Evolutionary conservation across 30 jellyfish, hydroid and myxozoan species (phyloP), one percentile per base, ranked within the genome.

Genomic region (Cassiopea andromeda): DNA sequence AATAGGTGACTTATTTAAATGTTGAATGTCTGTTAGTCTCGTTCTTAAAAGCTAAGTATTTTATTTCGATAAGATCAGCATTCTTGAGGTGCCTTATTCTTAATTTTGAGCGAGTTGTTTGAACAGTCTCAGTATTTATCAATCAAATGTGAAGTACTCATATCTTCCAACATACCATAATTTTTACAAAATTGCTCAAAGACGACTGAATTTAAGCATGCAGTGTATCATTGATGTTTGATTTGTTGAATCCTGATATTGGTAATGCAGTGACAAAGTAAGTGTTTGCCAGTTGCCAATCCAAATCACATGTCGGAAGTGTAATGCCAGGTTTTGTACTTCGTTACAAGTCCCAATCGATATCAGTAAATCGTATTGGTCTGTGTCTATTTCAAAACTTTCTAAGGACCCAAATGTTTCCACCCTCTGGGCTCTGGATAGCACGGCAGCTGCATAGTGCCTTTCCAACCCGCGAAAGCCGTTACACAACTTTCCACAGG

Each of bases 371-470:
- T 2, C 75, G 15, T 66, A 2, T 19, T 66, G 45, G 14, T 19
- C 75, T 6, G 75, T 66, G 15, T 66, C 75, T 66, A 19, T 66
- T 2, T 66, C 75, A 14, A 3, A 19, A 66, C 15, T 54, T 10
- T 3, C 19, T 6, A 16, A 6, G 15, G 43, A 14, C 75, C 0
- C 75, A 14, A 4, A 66, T 66, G 75, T 66, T 66, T 27, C 15
- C 75, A 16, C 15, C 27, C 4, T 19, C 75, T 66, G 15, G 75
- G 75, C 75, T 14, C 27, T 19, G 8, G 75, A 66, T 66, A 19
- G 15, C 75, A 66, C 27, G 75, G 45, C 75, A 66, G 45, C 75
- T 66, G 75, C 75, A 15, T 66, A 19, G 75, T 19, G 75, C 75
- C 43, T 66, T 66, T 66, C 15, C 75, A 66, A 66, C 8, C 75